Evolutionary conservation across 2,888 invertebrate genomes (phyloP).

Genomic region (Carabus problematicus): DNA sequence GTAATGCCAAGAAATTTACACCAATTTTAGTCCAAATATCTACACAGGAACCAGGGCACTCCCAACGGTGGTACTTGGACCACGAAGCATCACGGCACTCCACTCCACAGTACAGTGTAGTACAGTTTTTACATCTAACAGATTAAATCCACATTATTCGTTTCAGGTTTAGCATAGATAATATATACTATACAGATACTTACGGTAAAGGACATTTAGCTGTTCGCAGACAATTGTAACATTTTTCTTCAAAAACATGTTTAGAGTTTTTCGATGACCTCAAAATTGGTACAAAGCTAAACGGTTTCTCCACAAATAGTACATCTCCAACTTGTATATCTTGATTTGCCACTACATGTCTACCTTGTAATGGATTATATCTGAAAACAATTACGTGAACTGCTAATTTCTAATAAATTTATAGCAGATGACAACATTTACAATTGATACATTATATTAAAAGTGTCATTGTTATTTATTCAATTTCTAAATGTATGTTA

Average conservation of each 20-base stretch:
- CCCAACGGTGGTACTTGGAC: slow-evolving; percentile 70
- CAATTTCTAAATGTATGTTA: slow-evolving; percentile 24
- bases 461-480: slow-evolving; percentile 23
- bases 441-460: slow-evolving; percentile 1
- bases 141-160: background rate
- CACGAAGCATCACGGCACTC: slow-evolving; percentile 67
- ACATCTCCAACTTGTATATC: slow-evolving; percentile 71
- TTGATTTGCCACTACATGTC: slow-evolving; percentile 70
- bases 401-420: slow-evolving; percentile 1
- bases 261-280: slow-evolving; percentile 61
- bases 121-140: slow-evolving; percentile 71
- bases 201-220: slow-evolving; percentile 71
- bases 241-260: slow-evolving; percentile 62
- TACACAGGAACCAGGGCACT: slow-evolving; percentile 72
- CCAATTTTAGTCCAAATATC: slow-evolving; percentile 75
- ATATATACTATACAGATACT: slow-evolving; percentile 53
- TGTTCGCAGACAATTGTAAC: slow-evolving; percentile 75
- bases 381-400: slow-evolving; percentile 53
- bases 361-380: slow-evolving; percentile 66
- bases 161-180: slow-evolving; percentile 21
- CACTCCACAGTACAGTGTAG: slow-evolving; percentile 73
- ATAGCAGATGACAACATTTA: no score
- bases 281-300: slow-evolving; percentile 73
- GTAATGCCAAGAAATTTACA: slow-evolving; percentile 79
- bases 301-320: slow-evolving; percentile 82